These are phyloP conservation scores for Phalloptychus januarius DNA, from an alignment of 2,797 vertebrate genomes.

Conservation along the genomic window DNA sequence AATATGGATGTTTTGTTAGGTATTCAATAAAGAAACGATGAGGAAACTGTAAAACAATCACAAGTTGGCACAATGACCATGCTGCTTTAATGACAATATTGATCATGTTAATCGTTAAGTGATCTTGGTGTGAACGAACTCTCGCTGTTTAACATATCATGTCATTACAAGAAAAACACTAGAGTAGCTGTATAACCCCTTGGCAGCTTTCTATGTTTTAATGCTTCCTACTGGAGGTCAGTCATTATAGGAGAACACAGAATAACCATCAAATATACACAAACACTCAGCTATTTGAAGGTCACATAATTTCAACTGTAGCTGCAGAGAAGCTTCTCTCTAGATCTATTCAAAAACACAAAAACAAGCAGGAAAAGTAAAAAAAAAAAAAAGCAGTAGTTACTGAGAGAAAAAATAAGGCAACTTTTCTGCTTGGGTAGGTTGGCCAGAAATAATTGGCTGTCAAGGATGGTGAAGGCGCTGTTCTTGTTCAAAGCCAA, in stretches of 20 bases:
- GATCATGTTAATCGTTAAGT: slow-evolving; percentile 36
- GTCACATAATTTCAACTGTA: slow-evolving; percentile 52
- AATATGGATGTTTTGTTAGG: slow-evolving; percentile 17
- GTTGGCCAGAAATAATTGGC: slow-evolving; percentile 82
- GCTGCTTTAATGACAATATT: slow-evolving; percentile 63
- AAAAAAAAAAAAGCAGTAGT: slow-evolving; percentile 46
- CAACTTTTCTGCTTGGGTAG: slow-evolving; percentile 73
- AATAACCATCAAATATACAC: slow-evolving; percentile 10
- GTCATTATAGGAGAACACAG: slow-evolving; percentile 25
- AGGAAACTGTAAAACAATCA: slow-evolving; percentile 36
- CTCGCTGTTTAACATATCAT: slow-evolving; percentile 31
- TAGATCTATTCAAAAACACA: slow-evolving; percentile 53
- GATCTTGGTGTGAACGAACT: slow-evolving; percentile 47
- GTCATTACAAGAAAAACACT: slow-evolving; percentile 21
- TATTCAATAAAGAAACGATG: slow-evolving; percentile 45
- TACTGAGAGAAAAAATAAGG: slow-evolving; percentile 37
- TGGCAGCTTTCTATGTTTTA: slow-evolving; percentile 28
- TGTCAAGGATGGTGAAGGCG: slow-evolving; percentile 73
- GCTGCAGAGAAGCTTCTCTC: slow-evolving; percentile 46
- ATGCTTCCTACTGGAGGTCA: slow-evolving; percentile 9
- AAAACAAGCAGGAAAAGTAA: slow-evolving; percentile 50
- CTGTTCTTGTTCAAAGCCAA: slow-evolving; percentile 68
- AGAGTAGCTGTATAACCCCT: background rate
- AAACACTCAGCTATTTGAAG: slow-evolving; percentile 31
- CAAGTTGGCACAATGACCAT: slow-evolving; percentile 54